phyloP scores from a whole-genome alignment of 2,888 invertebrate genomes.

The Diarsia rubi region DNA sequence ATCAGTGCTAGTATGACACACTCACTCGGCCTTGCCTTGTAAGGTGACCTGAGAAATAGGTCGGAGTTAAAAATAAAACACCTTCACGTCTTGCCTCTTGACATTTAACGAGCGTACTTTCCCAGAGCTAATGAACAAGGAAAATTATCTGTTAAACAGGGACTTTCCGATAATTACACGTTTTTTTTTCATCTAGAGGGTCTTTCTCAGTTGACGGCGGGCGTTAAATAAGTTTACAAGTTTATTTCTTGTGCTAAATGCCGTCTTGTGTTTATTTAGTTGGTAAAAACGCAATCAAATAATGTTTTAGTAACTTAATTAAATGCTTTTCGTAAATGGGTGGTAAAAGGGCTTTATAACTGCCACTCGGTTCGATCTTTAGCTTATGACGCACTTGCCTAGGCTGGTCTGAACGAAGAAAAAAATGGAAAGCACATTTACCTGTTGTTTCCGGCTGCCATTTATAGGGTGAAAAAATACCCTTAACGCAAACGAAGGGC shows the following conservation, averaged over 20 bases:
- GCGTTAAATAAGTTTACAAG: slow-evolving; percentile 9
- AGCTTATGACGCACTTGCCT: no score
- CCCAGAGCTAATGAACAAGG: slow-evolving; percentile 54
- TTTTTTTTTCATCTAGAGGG: slow-evolving; percentile 2
- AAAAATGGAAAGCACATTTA: no score
- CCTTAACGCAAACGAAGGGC: no score
- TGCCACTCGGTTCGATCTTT: no score
- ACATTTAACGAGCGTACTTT: slow-evolving; percentile 50
- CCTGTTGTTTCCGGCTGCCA: no score
- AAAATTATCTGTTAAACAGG: slow-evolving; percentile 33
- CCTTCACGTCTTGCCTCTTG: slow-evolving; percentile 16
- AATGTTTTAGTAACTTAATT: neutral
- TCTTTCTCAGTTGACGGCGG: neutral
- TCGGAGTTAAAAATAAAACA: slow-evolving; percentile 35
- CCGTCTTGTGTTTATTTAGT: neutral
- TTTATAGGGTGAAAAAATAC: no score
- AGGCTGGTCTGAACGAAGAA: no score
- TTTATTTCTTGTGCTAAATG: neutral
- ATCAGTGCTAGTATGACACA: neutral
- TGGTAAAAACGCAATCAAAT: neutral
- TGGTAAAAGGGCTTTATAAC: no score
- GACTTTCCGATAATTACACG: slow-evolving; percentile 30
- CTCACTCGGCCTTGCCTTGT: slow-evolving; percentile 9
- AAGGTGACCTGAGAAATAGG: slow-evolving; percentile 15
- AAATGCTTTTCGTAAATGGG: neutral